phyloP scores from a whole-genome alignment of 2,797 vertebrate species.

The Agapornis canus region DNA sequence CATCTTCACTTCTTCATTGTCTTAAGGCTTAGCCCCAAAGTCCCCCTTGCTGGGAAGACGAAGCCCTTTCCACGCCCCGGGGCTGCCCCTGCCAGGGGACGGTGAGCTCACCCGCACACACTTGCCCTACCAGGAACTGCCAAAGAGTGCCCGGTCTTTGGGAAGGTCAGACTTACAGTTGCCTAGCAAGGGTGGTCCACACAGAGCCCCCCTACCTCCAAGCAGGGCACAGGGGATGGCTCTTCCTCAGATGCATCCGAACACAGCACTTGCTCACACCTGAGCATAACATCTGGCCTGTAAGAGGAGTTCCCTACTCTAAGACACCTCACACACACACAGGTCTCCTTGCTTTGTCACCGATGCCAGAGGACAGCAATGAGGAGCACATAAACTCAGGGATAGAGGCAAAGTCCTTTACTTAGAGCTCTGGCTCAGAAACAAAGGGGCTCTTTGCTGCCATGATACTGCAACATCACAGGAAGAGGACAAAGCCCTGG shows the following conservation, averaged over 20 bases:
- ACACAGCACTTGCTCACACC: neutral
- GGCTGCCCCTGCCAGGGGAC: neutral
- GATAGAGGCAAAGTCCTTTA: neutral
- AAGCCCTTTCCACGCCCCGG: neutral
- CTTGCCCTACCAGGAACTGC: neutral
- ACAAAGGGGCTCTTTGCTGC: neutral
- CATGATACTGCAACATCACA: neutral
- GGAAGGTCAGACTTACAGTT: neutral
- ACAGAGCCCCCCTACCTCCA: neutral
- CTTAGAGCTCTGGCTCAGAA: neutral
- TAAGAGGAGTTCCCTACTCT: neutral
- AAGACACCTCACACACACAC: rapidly evolving
- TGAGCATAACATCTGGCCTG: neutral
- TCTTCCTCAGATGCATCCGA: neutral
- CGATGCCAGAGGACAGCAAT: neutral
- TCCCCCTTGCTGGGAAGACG: neutral
- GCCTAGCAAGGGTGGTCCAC: neutral
- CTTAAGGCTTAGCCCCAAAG: neutral
- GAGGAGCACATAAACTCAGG: neutral
- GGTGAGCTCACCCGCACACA: neutral
- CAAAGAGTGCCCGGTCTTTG: neutral
- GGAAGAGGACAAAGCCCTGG: neutral
- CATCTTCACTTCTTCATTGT: slow-evolving; percentile 46
- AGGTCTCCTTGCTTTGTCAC: rapidly evolving
- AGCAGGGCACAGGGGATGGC: neutral